Evolutionary conservation across 2,797 vertebrate species (phyloP).

Genomic region (Hippopotamyrus pictus): DNA sequence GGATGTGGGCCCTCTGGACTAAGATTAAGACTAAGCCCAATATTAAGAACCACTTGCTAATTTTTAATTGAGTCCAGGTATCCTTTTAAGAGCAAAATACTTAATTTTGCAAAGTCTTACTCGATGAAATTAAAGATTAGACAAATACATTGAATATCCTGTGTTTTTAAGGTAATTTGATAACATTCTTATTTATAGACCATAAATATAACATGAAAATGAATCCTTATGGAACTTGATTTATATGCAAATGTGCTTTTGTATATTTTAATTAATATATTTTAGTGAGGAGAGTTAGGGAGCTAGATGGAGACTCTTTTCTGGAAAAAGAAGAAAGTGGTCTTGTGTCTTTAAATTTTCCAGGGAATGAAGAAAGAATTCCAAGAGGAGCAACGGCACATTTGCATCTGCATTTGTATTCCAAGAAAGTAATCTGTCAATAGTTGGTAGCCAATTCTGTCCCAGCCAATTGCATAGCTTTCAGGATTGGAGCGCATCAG

Average conservation of each 20-base stretch:
- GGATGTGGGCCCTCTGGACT: background rate
- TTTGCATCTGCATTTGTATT: constrained; percentile 17
- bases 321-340: background rate
- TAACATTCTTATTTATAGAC: background rate
- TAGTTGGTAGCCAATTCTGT: constrained; percentile 6
- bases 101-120: background rate
- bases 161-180: background rate
- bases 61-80: background rate
- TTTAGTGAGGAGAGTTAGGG: background rate
- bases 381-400: background rate
- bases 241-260: background rate
- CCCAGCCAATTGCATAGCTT: constrained; percentile 9
- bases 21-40: background rate
- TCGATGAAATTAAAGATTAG: background rate
- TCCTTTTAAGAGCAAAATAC: background rate
- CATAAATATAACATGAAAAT: background rate
- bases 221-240: background rate
- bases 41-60: background rate
- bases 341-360: background rate
- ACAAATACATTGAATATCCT: background rate
- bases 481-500: background rate
- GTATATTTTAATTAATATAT: background rate
- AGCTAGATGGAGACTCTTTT: background rate
- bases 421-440: constrained; percentile 18
- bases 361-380: constrained; percentile 11